Conservation (phyloP, 2,888 invertebrate genomes). For the Rhamphomyia laevipes region DNA sequence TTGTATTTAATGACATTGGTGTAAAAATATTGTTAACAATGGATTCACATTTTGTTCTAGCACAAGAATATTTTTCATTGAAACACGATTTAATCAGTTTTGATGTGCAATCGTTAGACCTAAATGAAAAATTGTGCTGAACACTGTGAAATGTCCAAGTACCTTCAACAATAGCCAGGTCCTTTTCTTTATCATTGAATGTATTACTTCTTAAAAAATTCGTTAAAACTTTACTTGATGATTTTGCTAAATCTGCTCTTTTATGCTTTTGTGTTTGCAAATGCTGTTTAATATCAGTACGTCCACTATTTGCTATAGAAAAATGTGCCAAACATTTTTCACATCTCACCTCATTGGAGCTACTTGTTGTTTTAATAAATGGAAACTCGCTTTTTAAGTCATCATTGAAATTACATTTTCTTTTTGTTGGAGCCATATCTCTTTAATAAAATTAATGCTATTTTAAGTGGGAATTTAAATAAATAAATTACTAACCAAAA, state of each 20-base stretch:
- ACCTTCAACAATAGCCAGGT: conserved; percentile 17
- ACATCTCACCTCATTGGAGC: background rate
- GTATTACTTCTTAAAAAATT: conserved; percentile 4
- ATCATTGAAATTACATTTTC: background rate
- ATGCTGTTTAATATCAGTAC: conserved; percentile 1
- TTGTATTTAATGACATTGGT: conserved; percentile 11
- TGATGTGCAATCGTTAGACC: conserved; percentile 19
- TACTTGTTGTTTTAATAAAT: background rate
- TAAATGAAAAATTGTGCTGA: conserved; percentile 18
- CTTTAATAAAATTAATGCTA: background rate
- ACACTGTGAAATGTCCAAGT: conserved; percentile 19
- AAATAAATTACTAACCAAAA: background rate
- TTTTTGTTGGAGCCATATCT: background rate
- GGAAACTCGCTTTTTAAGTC: conserved; percentile 1
- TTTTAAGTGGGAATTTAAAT: background rate
- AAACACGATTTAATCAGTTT: too few species aligned
- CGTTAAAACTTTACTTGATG: conserved; percentile 2
- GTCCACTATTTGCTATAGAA: conserved; percentile 2
- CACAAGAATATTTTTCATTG: conserved; percentile 9
- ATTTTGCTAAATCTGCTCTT: background rate
- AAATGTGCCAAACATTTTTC: conserved; percentile 2
- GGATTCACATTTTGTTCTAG: conserved; percentile 11
- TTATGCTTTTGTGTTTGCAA: conserved; percentile 3
- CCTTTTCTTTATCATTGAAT: conserved; percentile 14
- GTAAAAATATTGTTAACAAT: conserved; percentile 11